Base-by-base conservation (phyloP, 1,140 invertebrate genomes). In the Papilio aristodemus region DNA sequence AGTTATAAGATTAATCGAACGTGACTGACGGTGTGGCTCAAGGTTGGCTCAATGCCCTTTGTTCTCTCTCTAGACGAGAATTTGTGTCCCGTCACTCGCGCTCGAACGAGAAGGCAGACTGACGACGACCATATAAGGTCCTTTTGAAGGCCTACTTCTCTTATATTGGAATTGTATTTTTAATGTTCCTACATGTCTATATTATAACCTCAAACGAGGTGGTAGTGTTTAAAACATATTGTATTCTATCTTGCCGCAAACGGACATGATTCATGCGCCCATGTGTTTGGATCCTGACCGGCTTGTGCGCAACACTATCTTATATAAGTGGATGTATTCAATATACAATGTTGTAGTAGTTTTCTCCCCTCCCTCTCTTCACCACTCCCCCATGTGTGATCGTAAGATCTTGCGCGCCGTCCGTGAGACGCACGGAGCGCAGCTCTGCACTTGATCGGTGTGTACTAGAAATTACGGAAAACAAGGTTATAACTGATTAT, bases 281-380 rank as follows among this genome's bases (percentile, higher is more conserved):
- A 7, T 10, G 17, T 6, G 41, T 43, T 17, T 7, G 43, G 43
- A 3, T 46, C 19, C 1, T 46, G 43, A 2, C 43, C 14, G 43
- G 8, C 54, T 58, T 8, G 25, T 32, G 13, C 14, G 22, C 54
- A 7, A 59, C 25, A 36, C 25, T 59, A 14, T 59, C 25, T n/a
- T 32, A 59, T 59, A 0, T 37, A 62, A 38, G 14, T 62, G 17
- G 17, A 22, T 62, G 59, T 62, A 62, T 62, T 39, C 59, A 5
- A 39, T 62, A 62, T 62, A 62, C 59, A 62, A 62, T 19, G 17
- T 27, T 58, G 57, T 58, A 13, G 57, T 27, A 32, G 27, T 14
- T 62, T 39, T 5, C 36, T 37, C 14, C n/a, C n/a, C n/a, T n/a
- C n/a, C n/a, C n/a, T n/a, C n/a, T n/a, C n/a, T n/a, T n/a, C n/a